Base-by-base conservation (phyloP, 2,888 invertebrate species). In the Cheilosia vernalis region DNA sequence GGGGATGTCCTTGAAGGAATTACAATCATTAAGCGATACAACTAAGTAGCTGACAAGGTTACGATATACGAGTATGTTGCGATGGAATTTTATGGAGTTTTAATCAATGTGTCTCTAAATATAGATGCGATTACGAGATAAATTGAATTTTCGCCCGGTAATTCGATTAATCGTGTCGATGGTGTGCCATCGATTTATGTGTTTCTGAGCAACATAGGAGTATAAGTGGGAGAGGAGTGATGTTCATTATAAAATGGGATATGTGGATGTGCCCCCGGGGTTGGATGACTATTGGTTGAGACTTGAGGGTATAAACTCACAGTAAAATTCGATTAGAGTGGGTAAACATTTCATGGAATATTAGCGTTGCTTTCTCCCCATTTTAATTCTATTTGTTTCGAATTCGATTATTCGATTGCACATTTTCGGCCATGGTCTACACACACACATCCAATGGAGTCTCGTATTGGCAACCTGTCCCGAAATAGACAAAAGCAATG, bases 121-220 rank as follows among this genome's bases (percentile, higher is more conserved):
- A 24, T 17, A 33, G 13, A 19, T 24, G 21, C 17, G 33, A 64
- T 64, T 64, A 51, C 9, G 49, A 49, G 49, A 64, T 64, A 51
- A 64, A 64, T 49, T 64, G n/a, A 51, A 51, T 64, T 49, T 64
- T 30, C 37, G 37, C 21, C n/a, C n/a, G 49, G 19, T 64, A 64
- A 64, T 64, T 64, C 19, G 6, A 51, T 51, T 24, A 51, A 24
- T 24, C 15, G 5, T 4, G 13, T 10, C 21, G 15, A 27, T 21
- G 24, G 51, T 51, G 3, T 13, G 15, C 21, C 21, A 49, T 24
- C 21, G 21, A 51, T 27, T 6, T 13, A 4, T 51, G 49, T 49
- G 49, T 27, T 27, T 24, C 10, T 21, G 24, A 51, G 15, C 6
- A 15, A 24, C 21, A 9, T 17, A 9, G 2, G 19, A 47, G 19